These are phyloP conservation scores for Phaethon lepturus DNA, from an alignment of 2,113 vertebrate genomes.

Conservation along the genomic window DNA sequence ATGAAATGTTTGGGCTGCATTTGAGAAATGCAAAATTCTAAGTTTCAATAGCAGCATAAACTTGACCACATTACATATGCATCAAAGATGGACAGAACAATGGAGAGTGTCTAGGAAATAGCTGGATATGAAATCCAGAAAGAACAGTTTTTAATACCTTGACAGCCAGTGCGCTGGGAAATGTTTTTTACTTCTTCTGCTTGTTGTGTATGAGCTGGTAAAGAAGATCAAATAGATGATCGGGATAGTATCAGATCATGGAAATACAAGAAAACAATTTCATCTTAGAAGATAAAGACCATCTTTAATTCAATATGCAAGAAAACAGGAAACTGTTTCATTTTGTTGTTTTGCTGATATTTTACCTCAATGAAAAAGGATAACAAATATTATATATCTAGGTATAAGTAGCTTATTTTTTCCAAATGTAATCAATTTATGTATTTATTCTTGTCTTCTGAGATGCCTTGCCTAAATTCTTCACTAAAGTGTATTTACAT, in stretches of 20 bases:
- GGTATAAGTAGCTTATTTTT: not conserved
- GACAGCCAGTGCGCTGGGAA: not conserved
- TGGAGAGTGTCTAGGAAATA: not conserved
- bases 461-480: not conserved
- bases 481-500: not conserved
- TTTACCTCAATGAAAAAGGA: not conserved
- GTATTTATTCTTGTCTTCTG: not conserved
- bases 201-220: not conserved
- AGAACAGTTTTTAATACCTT: not conserved
- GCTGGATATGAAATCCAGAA: not conserved
- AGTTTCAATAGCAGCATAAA: not conserved
- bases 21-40: conserved; percentile 3
- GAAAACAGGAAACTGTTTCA: not conserved
- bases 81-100: not conserved
- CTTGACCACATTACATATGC: not conserved
- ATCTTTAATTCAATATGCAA: not conserved
- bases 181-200: not conserved
- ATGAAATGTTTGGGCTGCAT: conserved; percentile 10
- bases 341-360: not conserved
- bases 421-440: not conserved
- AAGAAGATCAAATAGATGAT: not conserved
- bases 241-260: not conserved
- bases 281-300: not conserved
- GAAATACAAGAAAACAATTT: not conserved
- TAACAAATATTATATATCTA: not conserved